phyloP scores from a whole-genome alignment of 2,797 vertebrate species.

The Poeciliopsis paucimaculata region DNA sequence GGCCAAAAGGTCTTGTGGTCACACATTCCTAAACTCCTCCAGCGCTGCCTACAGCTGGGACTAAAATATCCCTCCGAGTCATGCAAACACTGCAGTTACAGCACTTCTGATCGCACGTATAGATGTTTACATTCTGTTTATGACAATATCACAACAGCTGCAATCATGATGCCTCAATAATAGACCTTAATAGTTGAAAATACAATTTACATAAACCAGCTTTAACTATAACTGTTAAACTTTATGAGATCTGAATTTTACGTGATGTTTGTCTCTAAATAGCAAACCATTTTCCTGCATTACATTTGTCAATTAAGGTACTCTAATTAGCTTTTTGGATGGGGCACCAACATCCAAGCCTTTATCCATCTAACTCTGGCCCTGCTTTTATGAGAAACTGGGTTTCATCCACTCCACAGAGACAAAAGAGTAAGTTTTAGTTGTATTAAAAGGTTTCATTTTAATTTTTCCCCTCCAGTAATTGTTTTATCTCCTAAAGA shows the following conservation, averaged over 20 bases:
- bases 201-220: background rate
- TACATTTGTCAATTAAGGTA: background rate
- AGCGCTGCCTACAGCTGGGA: conserved; percentile 73
- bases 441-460: conserved; percentile 3
- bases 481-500: conserved; percentile 44
- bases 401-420: background rate
- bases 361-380: no score
- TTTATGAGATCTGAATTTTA: background rate
- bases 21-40: conserved; percentile 83
- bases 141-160: conserved; percentile 24
- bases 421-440: background rate
- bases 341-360: no score
- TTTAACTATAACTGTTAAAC: background rate
- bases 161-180: conserved; percentile 5
- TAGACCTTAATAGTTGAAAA: background rate
- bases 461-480: background rate
- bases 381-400: background rate
- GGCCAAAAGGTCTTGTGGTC: conserved; percentile 77
- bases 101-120: conserved; percentile 59
- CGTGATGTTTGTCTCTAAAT: background rate
- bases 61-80: conserved; percentile 80
- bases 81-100: conserved; percentile 68
- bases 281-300: background rate
- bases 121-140: conserved; percentile 59
- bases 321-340: no score